Base-by-base conservation (phyloP, 2,888 invertebrate species). In the Callinectes sapidus region DNA sequence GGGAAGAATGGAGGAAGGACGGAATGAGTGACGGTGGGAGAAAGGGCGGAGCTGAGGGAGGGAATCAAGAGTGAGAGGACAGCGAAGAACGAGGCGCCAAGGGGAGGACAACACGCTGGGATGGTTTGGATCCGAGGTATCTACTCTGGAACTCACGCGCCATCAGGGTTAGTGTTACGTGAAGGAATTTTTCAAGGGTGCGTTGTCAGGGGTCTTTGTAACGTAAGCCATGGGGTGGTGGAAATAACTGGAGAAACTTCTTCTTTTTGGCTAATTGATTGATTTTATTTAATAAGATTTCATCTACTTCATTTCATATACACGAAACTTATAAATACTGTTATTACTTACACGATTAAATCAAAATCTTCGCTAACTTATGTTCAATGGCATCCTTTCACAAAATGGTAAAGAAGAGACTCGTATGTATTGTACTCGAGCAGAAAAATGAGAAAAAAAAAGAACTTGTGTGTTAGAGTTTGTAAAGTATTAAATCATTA, bases 1-100 rank as follows among this genome's bases (percentile, higher is more conserved):
- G 81, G 81, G 81, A 81, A 35, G 81, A 81, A 81, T 81, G 81
- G 81, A 81, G 81, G 81, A 81, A 81, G 81, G 35, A 81, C 35
- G 81, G 81, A 32, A 81, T 71, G 71, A 71, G 71, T 28, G 81
- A 35, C 81, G 35, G 81, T 2, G 35, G 81, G 35, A 81, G 35
- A 18, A 8, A 81, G 35, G 35, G 35, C 13, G 35, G 35, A 35
- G 81, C 18, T 32, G 81, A 81, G 81, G 77, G 81, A 81, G 35
- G 18, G 81, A 81, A 81, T 81, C 81, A 81, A 81, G 81, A 81
- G 81, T 35, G 81, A 81, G 81, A 35, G 71, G 28, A 71, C 10
- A 28, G n/a, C n/a, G n/a, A 13, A 28, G 71, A 28, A n/a, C 28
- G 71, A 71, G 28, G 18, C 18, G 61, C 61, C 61, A 61, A 61